phyloP scores from a whole-genome alignment of 1,140 invertebrate species.

The Eurosta solidaginis region DNA sequence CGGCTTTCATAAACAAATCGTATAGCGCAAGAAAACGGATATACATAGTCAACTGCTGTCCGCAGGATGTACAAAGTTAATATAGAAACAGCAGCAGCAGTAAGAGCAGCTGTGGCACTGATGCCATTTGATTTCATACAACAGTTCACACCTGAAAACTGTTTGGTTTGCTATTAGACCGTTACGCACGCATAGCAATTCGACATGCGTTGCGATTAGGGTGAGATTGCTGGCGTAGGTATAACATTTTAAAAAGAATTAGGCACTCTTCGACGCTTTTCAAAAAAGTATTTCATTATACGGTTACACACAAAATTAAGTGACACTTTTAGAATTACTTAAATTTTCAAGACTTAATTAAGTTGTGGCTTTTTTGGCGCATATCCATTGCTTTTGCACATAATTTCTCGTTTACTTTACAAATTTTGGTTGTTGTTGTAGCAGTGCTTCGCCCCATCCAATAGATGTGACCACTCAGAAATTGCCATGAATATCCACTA shows the following conservation, averaged over 20 bases:
- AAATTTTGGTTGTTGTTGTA: neutral
- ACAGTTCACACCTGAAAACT: conserved; percentile 14
- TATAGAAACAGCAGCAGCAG: neutral
- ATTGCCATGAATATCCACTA: no score
- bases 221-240: no score
- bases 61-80: neutral
- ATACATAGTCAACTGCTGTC: neutral
- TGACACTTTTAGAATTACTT: conserved; percentile 23
- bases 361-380: neutral
- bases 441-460: no score
- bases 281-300: neutral
- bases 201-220: neutral
- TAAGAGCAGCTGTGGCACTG: neutral
- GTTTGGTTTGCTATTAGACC: neutral
- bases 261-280: neutral
- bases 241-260: no score
- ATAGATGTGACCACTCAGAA: no score
- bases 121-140: conserved; percentile 20
- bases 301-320: conserved; percentile 12
- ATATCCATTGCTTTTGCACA: neutral
- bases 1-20: neutral
- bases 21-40: neutral
- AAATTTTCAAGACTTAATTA: neutral
- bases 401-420: neutral
- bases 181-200: neutral